Evolutionary conservation across 2,888 invertebrate species (phyloP).

Genomic region (Drosophila sordidula): DNA sequence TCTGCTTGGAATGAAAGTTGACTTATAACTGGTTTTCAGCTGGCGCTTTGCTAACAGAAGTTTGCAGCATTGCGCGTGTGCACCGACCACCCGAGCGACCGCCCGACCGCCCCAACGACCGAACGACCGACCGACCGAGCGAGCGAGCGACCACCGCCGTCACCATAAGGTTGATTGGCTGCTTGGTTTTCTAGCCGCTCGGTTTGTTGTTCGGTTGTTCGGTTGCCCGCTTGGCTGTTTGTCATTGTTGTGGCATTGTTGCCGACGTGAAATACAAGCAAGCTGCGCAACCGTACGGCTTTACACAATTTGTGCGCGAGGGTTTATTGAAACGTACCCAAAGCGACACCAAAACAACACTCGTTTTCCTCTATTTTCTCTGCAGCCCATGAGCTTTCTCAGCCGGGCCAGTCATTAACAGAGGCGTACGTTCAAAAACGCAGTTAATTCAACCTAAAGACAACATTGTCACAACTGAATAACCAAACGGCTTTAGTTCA

Average conservation of each 20-base stretch:
- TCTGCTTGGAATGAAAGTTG: constrained; percentile 84
- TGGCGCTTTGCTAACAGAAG: constrained; percentile 63
- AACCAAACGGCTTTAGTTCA: too few species aligned
- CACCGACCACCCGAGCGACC: constrained; percentile 34
- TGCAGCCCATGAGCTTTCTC: background rate
- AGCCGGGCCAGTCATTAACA: background rate
- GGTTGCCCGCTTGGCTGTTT: constrained; percentile 53
- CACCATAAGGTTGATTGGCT: constrained; percentile 63
- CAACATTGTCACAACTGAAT: too few species aligned
- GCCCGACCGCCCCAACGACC: constrained; percentile 1
- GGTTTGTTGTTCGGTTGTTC: constrained; percentile 32
- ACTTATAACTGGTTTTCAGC: constrained; percentile 83
- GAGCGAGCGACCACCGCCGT: constrained; percentile 23
- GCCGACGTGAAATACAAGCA: constrained; percentile 74
- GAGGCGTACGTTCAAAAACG: too few species aligned
- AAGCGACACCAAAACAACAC: background rate
- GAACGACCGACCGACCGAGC: constrained; percentile 4
- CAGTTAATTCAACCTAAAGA: too few species aligned
- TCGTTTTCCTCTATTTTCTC: background rate
- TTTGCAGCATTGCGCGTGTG: constrained; percentile 61
- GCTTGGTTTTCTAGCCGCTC: constrained; percentile 23
- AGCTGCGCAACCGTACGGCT: constrained; percentile 72
- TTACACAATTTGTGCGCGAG: constrained; percentile 69
- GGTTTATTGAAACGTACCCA: constrained; percentile 7
- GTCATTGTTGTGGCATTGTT: constrained; percentile 66